These are phyloP conservation scores for Ametastegia equiseti DNA, from an alignment of 2,888 invertebrate species.

Conservation along the genomic window DNA sequence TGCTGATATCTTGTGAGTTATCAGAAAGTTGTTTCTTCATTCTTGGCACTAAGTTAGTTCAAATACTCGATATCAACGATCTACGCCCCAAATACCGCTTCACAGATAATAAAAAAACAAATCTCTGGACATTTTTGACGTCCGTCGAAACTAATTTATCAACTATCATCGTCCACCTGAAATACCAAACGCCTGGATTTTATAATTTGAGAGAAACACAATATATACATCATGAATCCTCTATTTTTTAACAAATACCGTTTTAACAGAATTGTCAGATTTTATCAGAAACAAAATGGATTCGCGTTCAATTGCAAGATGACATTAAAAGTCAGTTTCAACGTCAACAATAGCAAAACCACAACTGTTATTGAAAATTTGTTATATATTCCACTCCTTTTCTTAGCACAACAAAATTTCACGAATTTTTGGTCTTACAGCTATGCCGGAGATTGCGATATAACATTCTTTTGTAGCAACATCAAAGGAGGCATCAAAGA, in stretches of 20 bases:
- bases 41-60: neutral
- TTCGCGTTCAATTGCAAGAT: neutral
- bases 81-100: too few relatives aligned
- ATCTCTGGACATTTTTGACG: too few relatives aligned
- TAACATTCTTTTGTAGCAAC: constrained; percentile 92
- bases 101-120: too few relatives aligned
- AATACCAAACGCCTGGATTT: neutral
- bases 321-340: neutral
- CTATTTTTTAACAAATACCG: neutral
- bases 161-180: neutral
- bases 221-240: neutral
- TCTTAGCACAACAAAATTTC: neutral
- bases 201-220: neutral
- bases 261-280: neutral
- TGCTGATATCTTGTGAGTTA: constrained; percentile 91
- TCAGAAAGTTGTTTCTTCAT: neutral
- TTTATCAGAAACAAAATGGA: neutral
- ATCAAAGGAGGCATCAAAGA: constrained; percentile 90
- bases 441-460: constrained; percentile 98
- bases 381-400: neutral
- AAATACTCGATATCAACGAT: neutral
- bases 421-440: constrained; percentile 76
- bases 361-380: neutral
- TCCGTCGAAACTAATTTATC: too few relatives aligned
- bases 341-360: neutral